Conservation (phyloP, 2,888 invertebrate genomes). For the Helleia helle region DNA sequence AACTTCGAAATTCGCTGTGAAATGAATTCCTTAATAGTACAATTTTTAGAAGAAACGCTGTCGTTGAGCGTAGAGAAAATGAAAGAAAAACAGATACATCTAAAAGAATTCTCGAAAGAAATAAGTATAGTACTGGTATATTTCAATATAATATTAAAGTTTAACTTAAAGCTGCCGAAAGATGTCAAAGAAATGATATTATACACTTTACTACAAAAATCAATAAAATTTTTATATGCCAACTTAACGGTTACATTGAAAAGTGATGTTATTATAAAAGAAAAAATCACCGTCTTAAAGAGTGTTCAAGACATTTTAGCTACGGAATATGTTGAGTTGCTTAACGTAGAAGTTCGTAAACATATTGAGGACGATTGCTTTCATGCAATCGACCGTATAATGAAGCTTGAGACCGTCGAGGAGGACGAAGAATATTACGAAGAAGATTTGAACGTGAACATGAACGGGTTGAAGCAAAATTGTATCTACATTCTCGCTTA, state of each 20-base stretch:
- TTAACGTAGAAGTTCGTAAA: constrained; percentile 32
- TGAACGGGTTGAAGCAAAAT: constrained; percentile 39
- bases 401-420: constrained; percentile 36
- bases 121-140: constrained; percentile 32
- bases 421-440: constrained; percentile 34
- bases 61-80: constrained; percentile 20
- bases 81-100: constrained; percentile 23
- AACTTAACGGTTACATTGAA: constrained; percentile 30
- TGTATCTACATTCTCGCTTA: constrained; percentile 45
- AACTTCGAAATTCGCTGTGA: constrained; percentile 25
- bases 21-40: constrained; percentile 28
- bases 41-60: constrained; percentile 29
- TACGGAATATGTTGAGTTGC: constrained; percentile 30
- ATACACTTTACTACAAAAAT: constrained; percentile 27
- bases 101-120: constrained; percentile 32
- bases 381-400: constrained; percentile 39
- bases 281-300: constrained; percentile 36
- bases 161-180: constrained; percentile 27
- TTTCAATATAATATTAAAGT: constrained; percentile 35
- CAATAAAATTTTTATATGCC: constrained; percentile 31
- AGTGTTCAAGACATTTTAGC: constrained; percentile 33
- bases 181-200: constrained; percentile 28
- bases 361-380: constrained; percentile 42
- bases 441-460: constrained; percentile 40
- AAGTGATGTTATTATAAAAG: constrained; percentile 28